These are phyloP conservation scores for Sylvilagus bachmani DNA, from an alignment of 2,113 vertebrate species.

Conservation along the genomic window DNA sequence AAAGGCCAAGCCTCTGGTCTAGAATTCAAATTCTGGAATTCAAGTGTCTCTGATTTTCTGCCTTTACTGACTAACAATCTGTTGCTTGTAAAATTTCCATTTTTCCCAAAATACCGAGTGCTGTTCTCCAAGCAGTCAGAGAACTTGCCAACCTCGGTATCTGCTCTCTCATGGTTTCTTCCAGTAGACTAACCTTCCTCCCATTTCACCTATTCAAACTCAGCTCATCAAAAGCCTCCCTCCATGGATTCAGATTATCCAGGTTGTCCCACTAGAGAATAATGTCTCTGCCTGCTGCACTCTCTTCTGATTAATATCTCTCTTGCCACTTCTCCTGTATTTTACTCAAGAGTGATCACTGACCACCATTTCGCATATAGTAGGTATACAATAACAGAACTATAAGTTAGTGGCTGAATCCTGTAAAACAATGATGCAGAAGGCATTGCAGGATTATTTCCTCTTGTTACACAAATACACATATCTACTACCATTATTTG, in stretches of 20 bases:
- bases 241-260: background rate
- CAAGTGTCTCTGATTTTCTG: background rate
- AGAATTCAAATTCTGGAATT: background rate
- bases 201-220: background rate
- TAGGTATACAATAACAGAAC: background rate
- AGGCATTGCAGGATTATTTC: background rate
- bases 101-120: background rate
- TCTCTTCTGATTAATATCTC: background rate
- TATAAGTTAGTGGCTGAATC: background rate
- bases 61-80: background rate
- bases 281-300: background rate
- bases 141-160: background rate
- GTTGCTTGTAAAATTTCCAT: background rate
- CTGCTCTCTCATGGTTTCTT: background rate
- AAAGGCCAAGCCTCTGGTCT: background rate
- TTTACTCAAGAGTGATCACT: background rate
- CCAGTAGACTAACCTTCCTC: background rate
- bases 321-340: background rate
- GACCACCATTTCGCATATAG: background rate
- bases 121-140: background rate
- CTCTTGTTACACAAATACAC: background rate
- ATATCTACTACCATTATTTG: background rate
- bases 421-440: background rate
- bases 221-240: background rate
- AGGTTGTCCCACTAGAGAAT: background rate